phyloP scores from a whole-genome alignment of 2,113 vertebrate genomes.

The Alosa alosa region DNA sequence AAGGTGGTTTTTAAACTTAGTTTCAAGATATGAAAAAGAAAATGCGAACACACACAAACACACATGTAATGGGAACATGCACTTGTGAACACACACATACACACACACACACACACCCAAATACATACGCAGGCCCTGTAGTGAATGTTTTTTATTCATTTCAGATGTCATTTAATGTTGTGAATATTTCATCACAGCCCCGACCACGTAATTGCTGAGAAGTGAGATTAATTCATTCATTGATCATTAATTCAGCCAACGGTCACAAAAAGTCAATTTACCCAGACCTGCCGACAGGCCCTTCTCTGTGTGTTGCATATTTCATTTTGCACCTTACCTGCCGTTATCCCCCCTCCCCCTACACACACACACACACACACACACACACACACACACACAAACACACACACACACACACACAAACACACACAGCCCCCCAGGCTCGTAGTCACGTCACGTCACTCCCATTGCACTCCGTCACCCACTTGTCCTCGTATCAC shows the following conservation, averaged over 20 bases:
- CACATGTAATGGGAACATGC: neutral
- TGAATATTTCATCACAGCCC: constrained; percentile 29
- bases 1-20: neutral
- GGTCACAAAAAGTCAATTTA: constrained; percentile 32
- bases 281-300: constrained; percentile 11
- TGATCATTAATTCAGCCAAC: constrained; percentile 37
- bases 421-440: too few species aligned
- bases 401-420: too few species aligned
- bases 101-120: neutral
- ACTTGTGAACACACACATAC: neutral
- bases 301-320: neutral
- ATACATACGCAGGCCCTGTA: neutral
- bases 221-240: constrained; percentile 32
- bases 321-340: neutral
- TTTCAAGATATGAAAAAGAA: neutral
- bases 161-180: constrained; percentile 27
- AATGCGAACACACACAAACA: neutral
- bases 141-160: constrained; percentile 25
- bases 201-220: constrained; percentile 34
- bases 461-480: neutral
- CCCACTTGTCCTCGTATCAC: neutral
- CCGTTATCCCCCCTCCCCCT: neutral
- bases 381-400: too few species aligned
- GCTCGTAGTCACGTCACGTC: neutral
- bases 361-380: neutral